Percentiles rank a stretch among this genome's conserved stretches.
Evolutionary conservation across 2,113 vertebrate species (phyloP).

Genomic region (Notarius lentiginosus): DNA sequence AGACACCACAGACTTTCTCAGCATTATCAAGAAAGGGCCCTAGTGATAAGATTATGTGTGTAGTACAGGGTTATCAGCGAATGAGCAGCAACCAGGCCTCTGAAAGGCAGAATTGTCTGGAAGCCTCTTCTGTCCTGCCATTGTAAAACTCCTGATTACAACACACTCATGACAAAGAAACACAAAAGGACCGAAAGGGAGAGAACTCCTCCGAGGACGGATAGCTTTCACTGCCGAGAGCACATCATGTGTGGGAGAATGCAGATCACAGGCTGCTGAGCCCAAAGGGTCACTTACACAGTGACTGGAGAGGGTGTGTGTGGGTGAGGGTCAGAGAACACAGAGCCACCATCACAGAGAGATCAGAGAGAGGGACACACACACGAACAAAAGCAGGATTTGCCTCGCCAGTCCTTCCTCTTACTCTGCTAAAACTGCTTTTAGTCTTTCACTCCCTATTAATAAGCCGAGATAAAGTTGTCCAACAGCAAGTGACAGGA

Average conservation of each 20-base stretch:
- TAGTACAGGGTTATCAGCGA: slow-evolving; percentile 11
- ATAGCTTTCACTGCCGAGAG: slow-evolving; percentile 56
- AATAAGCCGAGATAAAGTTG: slow-evolving; percentile 44
- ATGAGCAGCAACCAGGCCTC: slow-evolving; percentile 34
- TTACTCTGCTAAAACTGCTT: slow-evolving; percentile 29
- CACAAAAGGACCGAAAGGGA: slow-evolving; percentile 56
- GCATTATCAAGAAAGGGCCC: background rate
- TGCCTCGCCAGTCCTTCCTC: slow-evolving; percentile 29
- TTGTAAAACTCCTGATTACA: slow-evolving; percentile 55
- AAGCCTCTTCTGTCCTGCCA: slow-evolving; percentile 19
- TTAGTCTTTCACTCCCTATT: slow-evolving; percentile 34
- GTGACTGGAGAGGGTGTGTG: background rate
- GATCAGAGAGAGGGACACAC: slow-evolving; percentile 53
- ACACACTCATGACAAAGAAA: slow-evolving; percentile 54
- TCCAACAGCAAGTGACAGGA: slow-evolving; percentile 15
- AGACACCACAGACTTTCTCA: background rate
- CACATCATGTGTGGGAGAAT: slow-evolving; percentile 39
- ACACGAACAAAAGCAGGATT: slow-evolving; percentile 56
- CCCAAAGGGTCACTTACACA: slow-evolving; percentile 58
- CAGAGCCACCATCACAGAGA: slow-evolving; percentile 56
- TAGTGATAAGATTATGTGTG: background rate
- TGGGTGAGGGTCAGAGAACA: slow-evolving; percentile 59
- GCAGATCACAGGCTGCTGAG: slow-evolving; percentile 51
- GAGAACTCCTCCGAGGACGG: slow-evolving; percentile 39
- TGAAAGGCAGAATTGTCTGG: slow-evolving; percentile 20